Conservation (phyloP, 2,113 vertebrate genomes). For the Etheostoma spectabile region DNA sequence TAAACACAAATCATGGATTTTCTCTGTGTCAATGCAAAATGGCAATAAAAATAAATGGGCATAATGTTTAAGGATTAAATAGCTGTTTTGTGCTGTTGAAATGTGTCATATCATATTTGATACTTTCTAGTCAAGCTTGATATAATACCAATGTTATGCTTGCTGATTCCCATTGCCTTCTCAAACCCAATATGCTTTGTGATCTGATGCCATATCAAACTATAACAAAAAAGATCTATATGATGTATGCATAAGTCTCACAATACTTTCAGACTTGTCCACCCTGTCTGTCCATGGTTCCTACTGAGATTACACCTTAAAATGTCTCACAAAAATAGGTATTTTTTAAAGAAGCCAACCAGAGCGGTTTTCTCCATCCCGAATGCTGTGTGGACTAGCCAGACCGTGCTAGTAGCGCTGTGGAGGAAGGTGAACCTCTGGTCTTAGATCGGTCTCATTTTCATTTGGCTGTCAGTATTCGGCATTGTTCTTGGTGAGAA, state of each 20-base stretch:
- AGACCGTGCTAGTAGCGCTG: no score
- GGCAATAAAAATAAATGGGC: background rate
- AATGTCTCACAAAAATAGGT: no score
- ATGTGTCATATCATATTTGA: background rate
- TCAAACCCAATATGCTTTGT: no score
- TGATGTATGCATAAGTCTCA: no score
- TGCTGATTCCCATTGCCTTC: background rate
- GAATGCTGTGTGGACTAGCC: no score
- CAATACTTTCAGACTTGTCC: no score
- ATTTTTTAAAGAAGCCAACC: no score
- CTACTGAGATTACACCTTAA: no score
- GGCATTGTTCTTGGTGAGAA: slow-evolving; percentile 52
- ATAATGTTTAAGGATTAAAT: background rate
- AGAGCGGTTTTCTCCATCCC: no score
- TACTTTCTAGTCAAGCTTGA: background rate
- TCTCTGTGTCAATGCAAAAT: background rate
- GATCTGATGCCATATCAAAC: no score
- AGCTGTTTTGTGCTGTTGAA: background rate
- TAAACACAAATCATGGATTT: background rate
- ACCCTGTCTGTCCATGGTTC: no score
- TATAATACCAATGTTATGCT: background rate
- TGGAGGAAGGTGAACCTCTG: background rate
- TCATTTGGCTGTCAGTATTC: slow-evolving; percentile 37
- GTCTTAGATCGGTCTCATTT: slow-evolving; percentile 49
- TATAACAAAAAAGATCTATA: no score